phyloP scores from a whole-genome alignment of 2,797 vertebrate genomes.

The Pogoniulus pusillus region DNA sequence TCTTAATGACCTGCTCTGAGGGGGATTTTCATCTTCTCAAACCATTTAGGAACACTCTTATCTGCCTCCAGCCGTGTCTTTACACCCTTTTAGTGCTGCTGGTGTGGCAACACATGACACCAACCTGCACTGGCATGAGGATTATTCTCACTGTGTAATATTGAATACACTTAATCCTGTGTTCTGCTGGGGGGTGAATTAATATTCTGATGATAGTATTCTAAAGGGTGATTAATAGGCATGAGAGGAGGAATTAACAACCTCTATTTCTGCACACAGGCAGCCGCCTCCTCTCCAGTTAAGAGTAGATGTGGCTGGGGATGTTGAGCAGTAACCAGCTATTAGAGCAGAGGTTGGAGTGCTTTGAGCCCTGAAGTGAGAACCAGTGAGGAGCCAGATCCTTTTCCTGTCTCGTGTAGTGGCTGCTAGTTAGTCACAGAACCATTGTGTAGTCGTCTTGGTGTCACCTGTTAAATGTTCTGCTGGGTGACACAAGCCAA shows the following conservation, averaged over 20 bases:
- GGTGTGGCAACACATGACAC: background rate
- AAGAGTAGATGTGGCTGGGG: background rate
- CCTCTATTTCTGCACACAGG: background rate
- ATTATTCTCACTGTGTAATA: rapidly evolving
- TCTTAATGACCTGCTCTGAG: background rate
- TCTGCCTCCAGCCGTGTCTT: background rate
- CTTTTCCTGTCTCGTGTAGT: rapidly evolving
- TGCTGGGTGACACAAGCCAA: background rate
- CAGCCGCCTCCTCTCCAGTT: background rate
- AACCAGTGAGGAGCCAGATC: background rate
- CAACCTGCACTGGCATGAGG: background rate
- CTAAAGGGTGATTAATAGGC: background rate
- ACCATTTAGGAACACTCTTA: rapidly evolving
- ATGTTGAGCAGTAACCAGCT: background rate
- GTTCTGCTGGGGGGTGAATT: background rate
- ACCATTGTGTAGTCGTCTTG: rapidly evolving
- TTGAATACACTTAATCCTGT: background rate
- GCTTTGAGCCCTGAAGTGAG: background rate
- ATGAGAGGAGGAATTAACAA: background rate
- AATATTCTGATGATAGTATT: no score
- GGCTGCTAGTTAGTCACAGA: background rate
- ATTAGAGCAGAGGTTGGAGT: background rate
- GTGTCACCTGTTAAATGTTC: rapidly evolving
- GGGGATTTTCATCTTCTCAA: background rate
- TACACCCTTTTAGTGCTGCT: background rate